Evolutionary conservation across 2,113 vertebrate genomes (phyloP), one percentile per base, ranked within the genome.

Genomic region (Pelvicachromis taeniatus): DNA sequence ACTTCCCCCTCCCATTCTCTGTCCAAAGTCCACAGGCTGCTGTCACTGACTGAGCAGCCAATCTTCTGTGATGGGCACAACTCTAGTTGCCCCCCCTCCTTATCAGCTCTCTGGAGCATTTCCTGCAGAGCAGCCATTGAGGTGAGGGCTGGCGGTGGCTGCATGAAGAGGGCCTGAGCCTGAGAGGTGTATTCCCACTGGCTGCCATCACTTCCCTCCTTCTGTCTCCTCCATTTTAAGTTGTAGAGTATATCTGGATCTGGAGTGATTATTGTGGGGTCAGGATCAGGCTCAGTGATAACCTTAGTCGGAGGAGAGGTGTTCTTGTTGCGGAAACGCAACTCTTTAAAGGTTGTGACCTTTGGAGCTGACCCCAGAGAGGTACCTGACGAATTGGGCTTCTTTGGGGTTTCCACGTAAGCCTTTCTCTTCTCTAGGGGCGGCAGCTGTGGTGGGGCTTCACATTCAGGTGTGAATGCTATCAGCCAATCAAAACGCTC

Each of bases 401-500:
- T 95, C 80, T 91, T 95, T 29, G 77, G 81, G 42, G 73, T 80
- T 73, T 93, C 89, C n/a, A 21, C 3, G 0, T 54, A 68, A 40
- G 82, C 19, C 89, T 90, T 87, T 92, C 91, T 94, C 9, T 88
- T 83, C 45, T 96, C 92, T 40, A 93, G 83, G 0, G 92, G 59
- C 2, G 86, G 89, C 2, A 95, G 90, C 58, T 95, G 92, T 0
- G 94, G 85, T 1, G 83, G 90, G 1, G 96, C 87, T 73, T 98
- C 98, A 0, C 94, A 93, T 42, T 99, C 98, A 0, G 98, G 98
- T 0, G 98, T 99, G 91, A 99, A 99, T 1, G 98, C 94, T 3
- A 99, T 99, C 50, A 99, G 95, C 98, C 98, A 99, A 90, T 99
- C 98, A 4, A 97, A 95, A 95, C 97, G 81, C 84, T 97, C 96